Base-by-base conservation (phyloP, 2,888 invertebrate genomes). In the Orchestes rusci region DNA sequence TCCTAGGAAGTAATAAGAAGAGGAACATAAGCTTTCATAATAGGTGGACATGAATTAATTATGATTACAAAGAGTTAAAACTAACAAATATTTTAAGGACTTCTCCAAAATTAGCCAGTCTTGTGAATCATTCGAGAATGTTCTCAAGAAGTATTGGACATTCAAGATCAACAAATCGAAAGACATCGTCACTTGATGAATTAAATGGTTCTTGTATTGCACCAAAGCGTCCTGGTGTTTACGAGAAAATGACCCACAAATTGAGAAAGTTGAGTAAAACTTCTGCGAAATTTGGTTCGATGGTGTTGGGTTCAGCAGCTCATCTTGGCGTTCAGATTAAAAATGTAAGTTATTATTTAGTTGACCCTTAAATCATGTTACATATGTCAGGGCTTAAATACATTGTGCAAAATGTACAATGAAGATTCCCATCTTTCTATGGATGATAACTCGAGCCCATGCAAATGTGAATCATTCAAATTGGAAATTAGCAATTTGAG, bases 251-350 rank as follows among this genome's bases (percentile, higher is more conserved):
- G n/a, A n/a, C n/a, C n/a, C n/a, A n/a, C n/a, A n/a, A n/a, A n/a
- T n/a, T n/a, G n/a, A n/a, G n/a, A n/a, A n/a, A n/a, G n/a, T n/a
- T n/a, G 36, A 57, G 60, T 17, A 51, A 50, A 37, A 50, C 52
- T 12, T 56, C 61, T 2, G 53, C 55, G 2, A 58, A 50, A 13
- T 59, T 61, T 58, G 53, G 59, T 2, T 39, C 37, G 16, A 57
- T 54, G 34, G 50, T 63, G 16, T 44, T 60, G 17, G 57, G 61
- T 13, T 39, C 59, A 5, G 62, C 60, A 39, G 43, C 53, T 5
- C 59, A 60, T 41, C 36, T 65, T 4, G 61, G 63, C 16, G 39
- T 59, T 8, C 56, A 58, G 16, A 34, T 64, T 16, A 62, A 55
- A 52, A 60, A 57, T 51, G 64, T 64, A 48, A 57, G 56, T 54